Conservation (phyloP, 2,113 vertebrate species). For the Myxocyprinus asiaticus region DNA sequence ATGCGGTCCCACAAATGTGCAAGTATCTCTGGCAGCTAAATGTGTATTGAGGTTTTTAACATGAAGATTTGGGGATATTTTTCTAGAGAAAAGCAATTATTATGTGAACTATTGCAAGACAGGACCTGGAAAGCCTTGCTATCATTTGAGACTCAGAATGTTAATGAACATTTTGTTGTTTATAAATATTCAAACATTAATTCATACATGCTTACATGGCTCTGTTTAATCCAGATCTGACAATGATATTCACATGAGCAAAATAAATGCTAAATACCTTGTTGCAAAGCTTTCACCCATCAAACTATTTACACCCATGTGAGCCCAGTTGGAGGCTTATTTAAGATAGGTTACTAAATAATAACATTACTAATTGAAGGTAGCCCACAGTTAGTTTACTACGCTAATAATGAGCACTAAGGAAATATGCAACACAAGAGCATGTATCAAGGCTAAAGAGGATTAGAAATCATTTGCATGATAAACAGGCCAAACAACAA, state of each 20-base stretch:
- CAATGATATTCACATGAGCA: not conserved
- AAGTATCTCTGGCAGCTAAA: conserved; percentile 46
- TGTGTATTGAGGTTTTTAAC: not conserved
- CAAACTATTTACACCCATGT: not conserved
- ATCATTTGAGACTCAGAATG: conserved; percentile 20
- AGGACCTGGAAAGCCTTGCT: conserved; percentile 33
- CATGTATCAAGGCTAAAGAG: conserved; percentile 63
- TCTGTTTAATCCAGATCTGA: conserved; percentile 21
- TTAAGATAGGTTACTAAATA: conserved; percentile 32
- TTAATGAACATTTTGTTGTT: conserved; percentile 40
- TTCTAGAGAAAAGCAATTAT: not conserved
- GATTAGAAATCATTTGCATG: conserved; percentile 71
- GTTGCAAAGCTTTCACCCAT: not conserved
- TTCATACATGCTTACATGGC: conserved; percentile 7
- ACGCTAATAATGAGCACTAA: conserved; percentile 51
- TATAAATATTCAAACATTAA: conserved; percentile 52
- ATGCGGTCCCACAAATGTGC: conserved; percentile 22
- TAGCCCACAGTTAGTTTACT: conserved; percentile 60
- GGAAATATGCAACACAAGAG: conserved; percentile 49
- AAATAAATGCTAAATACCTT: not conserved
- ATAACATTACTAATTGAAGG: conserved; percentile 29
- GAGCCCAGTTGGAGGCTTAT: conserved; percentile 19
- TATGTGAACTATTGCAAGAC: conserved; percentile 13
- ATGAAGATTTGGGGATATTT: not conserved
- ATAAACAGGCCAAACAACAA: conserved; percentile 66